Evolutionary conservation across 2,888 invertebrate species (phyloP).

Genomic region (Tetragonula carbonaria): DNA sequence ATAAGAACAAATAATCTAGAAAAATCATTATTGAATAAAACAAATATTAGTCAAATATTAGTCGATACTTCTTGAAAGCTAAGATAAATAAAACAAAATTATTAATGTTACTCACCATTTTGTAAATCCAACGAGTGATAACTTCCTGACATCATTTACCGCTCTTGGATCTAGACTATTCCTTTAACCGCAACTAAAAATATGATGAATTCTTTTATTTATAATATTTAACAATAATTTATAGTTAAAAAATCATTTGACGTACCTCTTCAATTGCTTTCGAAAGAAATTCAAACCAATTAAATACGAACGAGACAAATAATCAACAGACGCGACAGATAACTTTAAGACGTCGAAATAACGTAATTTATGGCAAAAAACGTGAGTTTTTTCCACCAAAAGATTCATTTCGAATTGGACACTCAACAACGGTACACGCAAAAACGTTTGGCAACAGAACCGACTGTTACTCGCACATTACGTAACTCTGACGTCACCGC

Average conservation of each 20-base stretch:
- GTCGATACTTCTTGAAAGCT: too few species aligned
- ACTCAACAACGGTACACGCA: constrained; percentile 31
- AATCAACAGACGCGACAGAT: too few species aligned
- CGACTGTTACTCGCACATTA: neutral
- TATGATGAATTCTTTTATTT: neutral
- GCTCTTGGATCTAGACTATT: neutral
- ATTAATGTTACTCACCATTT: neutral
- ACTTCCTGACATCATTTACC: neutral
- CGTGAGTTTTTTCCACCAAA: neutral
- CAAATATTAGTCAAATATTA: too few species aligned
- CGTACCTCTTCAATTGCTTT: neutral
- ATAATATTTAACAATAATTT: neutral
- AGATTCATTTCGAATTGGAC: constrained; percentile 43
- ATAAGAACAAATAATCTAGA: too few species aligned
- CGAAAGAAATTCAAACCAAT: neutral
- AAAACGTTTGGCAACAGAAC: constrained; percentile 59
- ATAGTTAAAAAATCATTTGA: neutral
- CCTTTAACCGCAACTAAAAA: neutral
- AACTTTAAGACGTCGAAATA: too few species aligned
- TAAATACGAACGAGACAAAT: neutral
- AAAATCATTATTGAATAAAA: too few species aligned
- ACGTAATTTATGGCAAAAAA: neutral
- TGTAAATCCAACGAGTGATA: neutral
- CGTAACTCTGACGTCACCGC: constrained; percentile 8
- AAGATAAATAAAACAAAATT: neutral